Conservation (phyloP, 2,888 invertebrate genomes). For the Phortica okadai region DNA sequence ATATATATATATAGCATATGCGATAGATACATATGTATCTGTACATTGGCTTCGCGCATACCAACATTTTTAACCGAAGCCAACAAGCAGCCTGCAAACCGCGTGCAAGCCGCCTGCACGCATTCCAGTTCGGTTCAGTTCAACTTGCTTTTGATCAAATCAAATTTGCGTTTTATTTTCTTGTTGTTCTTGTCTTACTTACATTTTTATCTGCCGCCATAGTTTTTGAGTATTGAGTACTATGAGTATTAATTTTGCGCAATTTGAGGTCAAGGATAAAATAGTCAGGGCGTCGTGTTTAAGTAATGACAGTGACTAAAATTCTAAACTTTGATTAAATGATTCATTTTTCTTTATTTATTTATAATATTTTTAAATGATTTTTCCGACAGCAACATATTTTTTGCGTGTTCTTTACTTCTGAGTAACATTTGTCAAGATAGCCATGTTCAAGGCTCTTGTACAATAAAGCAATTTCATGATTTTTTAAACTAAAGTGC, state of each 20-base stretch:
- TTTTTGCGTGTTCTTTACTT: too few relatives aligned
- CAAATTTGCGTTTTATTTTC: slow-evolving; percentile 27
- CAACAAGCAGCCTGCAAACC: slow-evolving; percentile 6
- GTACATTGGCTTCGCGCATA: slow-evolving; percentile 11
- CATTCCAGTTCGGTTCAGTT: slow-evolving; percentile 10
- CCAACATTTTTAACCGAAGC: slow-evolving; percentile 2
- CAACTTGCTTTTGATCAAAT: slow-evolving; percentile 8
- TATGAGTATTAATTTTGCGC: slow-evolving; percentile 19
- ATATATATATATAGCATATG: too few relatives aligned
- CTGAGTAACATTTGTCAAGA: too few relatives aligned
- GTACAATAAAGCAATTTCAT: too few relatives aligned
- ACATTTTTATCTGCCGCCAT: neutral
- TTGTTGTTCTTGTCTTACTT: slow-evolving; percentile 49
- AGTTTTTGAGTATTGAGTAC: neutral
- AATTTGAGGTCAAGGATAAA: slow-evolving; percentile 66
- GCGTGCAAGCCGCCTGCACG: slow-evolving; percentile 7
- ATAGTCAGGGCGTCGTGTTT: neutral
- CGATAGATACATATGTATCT: neutral
- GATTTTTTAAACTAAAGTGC: too few relatives aligned
- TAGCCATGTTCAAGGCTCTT: too few relatives aligned
- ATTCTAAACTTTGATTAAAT: neutral
- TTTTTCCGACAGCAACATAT: too few relatives aligned
- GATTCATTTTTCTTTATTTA: neutral
- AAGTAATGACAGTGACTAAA: neutral
- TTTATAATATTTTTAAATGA: neutral